A percentile compares a stretch with the other conserved stretches of the same genome.
phyloP scores from a whole-genome alignment of 2,797 vertebrate genomes.

The Sandelia bainsii region DNA sequence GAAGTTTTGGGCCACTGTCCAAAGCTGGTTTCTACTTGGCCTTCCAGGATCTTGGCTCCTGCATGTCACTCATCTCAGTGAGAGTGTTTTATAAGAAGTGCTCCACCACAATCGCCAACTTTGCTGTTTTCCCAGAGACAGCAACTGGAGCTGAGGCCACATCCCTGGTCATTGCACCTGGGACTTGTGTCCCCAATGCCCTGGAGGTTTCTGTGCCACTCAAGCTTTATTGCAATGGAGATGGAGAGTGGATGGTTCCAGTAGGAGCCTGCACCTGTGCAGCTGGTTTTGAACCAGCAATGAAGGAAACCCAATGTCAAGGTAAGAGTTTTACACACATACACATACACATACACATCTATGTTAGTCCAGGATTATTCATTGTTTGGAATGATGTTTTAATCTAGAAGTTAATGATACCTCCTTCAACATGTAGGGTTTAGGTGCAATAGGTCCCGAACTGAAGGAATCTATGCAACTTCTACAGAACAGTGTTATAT shows the following conservation, averaged over 20 bases:
- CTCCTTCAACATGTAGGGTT: slow-evolving; percentile 13
- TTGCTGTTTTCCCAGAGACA: slow-evolving; percentile 95
- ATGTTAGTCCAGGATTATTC: slow-evolving; percentile 4
- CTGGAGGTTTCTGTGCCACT: slow-evolving; percentile 96
- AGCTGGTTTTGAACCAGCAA: slow-evolving; percentile 90
- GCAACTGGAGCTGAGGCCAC: slow-evolving; percentile 96
- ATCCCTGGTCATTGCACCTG: slow-evolving; percentile 95
- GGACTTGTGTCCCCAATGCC: slow-evolving; percentile 93
- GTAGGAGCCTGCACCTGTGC: slow-evolving; percentile 96
- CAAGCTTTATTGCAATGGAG: slow-evolving; percentile 97
- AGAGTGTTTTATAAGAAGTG: slow-evolving; percentile 98
- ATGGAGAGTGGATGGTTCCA: slow-evolving; percentile 98
- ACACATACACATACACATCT: no score
- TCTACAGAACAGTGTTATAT: slow-evolving; percentile 1
- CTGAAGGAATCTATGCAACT: slow-evolving; percentile 2
- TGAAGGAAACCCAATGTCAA: slow-evolving; percentile 95
- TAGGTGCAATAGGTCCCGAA: not conserved
- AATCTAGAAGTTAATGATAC: slow-evolving; percentile 6
- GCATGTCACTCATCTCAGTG: slow-evolving; percentile 97
- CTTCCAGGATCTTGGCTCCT: slow-evolving; percentile 97
- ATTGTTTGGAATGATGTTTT: slow-evolving; percentile 15
- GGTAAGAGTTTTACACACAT: slow-evolving; percentile 78
- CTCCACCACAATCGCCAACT: slow-evolving; percentile 94
- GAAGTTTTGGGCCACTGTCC: slow-evolving; percentile 96
- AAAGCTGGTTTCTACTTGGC: slow-evolving; percentile 97